phyloP scores from a whole-genome alignment of 2,888 invertebrate genomes.

The Clivina fossor region DNA sequence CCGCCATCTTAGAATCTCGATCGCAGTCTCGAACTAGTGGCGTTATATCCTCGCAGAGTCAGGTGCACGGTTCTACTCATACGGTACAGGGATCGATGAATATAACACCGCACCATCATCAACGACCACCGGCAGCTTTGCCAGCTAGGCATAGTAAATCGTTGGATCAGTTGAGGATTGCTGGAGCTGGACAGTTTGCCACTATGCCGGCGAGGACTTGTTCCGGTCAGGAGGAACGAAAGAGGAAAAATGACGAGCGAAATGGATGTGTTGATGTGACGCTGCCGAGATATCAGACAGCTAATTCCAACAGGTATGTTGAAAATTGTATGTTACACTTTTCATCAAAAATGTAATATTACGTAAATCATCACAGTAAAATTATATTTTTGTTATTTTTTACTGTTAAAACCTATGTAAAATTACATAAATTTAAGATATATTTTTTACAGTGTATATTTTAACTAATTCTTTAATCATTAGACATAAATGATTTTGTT shows the following conservation, averaged over 20 bases:
- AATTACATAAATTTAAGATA: too few species aligned
- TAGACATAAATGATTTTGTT: too few species aligned
- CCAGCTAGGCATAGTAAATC: slow-evolving; percentile 81
- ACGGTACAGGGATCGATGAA: slow-evolving; percentile 67
- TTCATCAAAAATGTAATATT: too few species aligned
- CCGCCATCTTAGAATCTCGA: slow-evolving; percentile 66
- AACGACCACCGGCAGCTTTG: slow-evolving; percentile 52
- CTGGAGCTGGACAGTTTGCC: slow-evolving; percentile 17
- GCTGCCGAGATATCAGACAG: slow-evolving; percentile 48
- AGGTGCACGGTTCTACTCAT: slow-evolving; percentile 59
- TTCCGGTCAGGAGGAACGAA: slow-evolving; percentile 38
- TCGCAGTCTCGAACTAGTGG: slow-evolving; percentile 59
- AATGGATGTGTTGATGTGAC: slow-evolving; percentile 41
- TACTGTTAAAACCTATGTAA: too few species aligned
- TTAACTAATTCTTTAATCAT: too few species aligned
- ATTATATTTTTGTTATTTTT: too few species aligned
- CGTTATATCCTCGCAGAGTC: slow-evolving; percentile 59
- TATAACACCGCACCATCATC: slow-evolving; percentile 58
- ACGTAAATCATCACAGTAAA: too few species aligned
- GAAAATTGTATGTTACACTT: too few species aligned
- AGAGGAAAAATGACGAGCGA: slow-evolving; percentile 40
- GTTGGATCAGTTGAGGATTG: slow-evolving; percentile 71
- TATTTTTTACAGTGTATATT: too few species aligned
- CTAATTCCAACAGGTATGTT: slow-evolving; percentile 7
- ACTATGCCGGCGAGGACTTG: slow-evolving; percentile 33